Conservation (phyloP, 2,797 vertebrate genomes). For the Natrix natrix region DNA sequence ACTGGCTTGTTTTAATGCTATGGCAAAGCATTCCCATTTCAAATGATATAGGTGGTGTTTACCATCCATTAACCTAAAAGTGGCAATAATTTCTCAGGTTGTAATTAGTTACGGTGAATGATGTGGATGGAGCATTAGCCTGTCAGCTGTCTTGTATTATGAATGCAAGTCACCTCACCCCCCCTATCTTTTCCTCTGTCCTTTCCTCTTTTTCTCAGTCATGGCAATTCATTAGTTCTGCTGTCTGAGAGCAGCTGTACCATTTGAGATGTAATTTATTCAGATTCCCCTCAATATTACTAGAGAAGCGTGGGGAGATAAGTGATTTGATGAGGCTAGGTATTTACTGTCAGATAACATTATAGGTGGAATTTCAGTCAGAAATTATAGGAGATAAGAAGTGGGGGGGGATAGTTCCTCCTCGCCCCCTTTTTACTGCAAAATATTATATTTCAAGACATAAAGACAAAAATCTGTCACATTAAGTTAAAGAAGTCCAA, state of each 20-base stretch:
- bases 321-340: slow-evolving; percentile 71
- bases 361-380: slow-evolving; percentile 65
- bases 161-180: slow-evolving; percentile 60
- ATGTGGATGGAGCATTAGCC: slow-evolving; percentile 48
- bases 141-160: slow-evolving; percentile 57
- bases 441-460: slow-evolving; percentile 53
- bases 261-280: slow-evolving; percentile 70
- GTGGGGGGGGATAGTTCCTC: slow-evolving; percentile 38
- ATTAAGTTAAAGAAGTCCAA: neutral
- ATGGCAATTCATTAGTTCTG: slow-evolving; percentile 73
- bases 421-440: slow-evolving; percentile 48
- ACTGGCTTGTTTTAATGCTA: neutral
- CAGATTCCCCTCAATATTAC: slow-evolving; percentile 65
- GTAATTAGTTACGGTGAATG: slow-evolving; percentile 65
- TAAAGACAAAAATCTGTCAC: slow-evolving; percentile 58
- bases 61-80: slow-evolving; percentile 61
- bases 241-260: slow-evolving; percentile 71
- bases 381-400: slow-evolving; percentile 48
- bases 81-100: slow-evolving; percentile 60
- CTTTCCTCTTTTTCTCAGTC: slow-evolving; percentile 58
- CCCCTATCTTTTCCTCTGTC: slow-evolving; percentile 44
- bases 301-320: slow-evolving; percentile 58
- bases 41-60: slow-evolving; percentile 56
- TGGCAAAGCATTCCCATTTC: slow-evolving; percentile 11
- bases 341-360: slow-evolving; percentile 72